Conservation (phyloP, 2,113 vertebrate genomes). For the Meriones unguiculatus region DNA sequence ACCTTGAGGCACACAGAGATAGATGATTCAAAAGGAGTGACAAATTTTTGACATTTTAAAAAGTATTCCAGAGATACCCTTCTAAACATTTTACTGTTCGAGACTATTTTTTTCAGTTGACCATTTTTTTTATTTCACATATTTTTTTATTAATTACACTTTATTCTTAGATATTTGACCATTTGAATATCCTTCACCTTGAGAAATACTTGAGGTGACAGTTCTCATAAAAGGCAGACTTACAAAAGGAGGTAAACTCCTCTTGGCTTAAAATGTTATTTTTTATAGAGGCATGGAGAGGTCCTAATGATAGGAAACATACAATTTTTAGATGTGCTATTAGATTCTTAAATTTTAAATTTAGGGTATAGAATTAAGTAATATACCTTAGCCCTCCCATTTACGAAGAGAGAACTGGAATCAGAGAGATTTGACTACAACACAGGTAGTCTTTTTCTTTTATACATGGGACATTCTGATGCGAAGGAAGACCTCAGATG, state of each 20-base stretch:
- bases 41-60: conserved; percentile 34
- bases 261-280: not conserved
- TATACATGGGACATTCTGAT: not conserved
- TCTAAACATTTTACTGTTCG: conserved; percentile 34
- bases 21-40: not conserved
- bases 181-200: conserved; percentile 37
- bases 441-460: not conserved
- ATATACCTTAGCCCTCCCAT: not conserved
- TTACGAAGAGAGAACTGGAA: not conserved
- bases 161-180: conserved; percentile 48
- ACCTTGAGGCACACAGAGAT: not conserved
- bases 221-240: not conserved
- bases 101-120: not conserved
- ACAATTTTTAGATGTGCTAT: not conserved
- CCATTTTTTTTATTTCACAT: no score
- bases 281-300: conserved; percentile 17
- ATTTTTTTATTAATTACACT: no score
- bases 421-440: not conserved
- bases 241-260: not conserved
- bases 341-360: conserved; percentile 4
- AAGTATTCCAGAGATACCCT: conserved; percentile 18
- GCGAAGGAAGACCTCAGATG: not conserved
- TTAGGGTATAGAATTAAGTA: not conserved
- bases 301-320: not conserved
- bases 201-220: conserved; percentile 17